Evolutionary conservation across 1,140 invertebrate genomes (phyloP), one percentile per base, ranked within the genome.

Genomic region (Leptestheria dahalacensis): DNA sequence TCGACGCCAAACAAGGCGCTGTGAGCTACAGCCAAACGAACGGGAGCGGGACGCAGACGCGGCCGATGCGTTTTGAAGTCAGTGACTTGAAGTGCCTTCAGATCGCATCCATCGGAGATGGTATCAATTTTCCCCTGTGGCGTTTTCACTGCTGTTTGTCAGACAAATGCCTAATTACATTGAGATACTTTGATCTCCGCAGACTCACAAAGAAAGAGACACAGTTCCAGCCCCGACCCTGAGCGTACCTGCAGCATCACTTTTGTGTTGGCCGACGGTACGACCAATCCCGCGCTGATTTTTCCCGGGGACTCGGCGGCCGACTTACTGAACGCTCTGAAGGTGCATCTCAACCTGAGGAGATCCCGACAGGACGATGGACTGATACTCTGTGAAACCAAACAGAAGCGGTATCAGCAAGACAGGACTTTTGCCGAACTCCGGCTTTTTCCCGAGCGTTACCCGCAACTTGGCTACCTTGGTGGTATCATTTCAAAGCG

Each of bases 271-370:
- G 81, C 84, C 66, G 83, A 86, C 67, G 82, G 83, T 11, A 79
- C 83, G 0, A 79, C 81, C 60, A 82, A 86, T 64, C 84, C 83
- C 62, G 82, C 83, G 15, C 83, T 88, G 66, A 84, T 89, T 66
- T 94, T 94, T 72, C 86, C 91, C 69, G 79, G 86, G 66, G 86
- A 84, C 10, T 89, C 89, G 64, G 86, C 85, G 6, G 83, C 88
- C 66, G 79, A 80, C 61, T 85, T 94, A 67, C 73, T 91, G 9
- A 77, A 78, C 59, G 69, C 73, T 33, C 61, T 78, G 21, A 69
- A 72, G 60, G 69, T 69, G 58, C 74, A 70, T 63, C 61, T 75
- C n/a, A 65, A 64, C 29, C 71, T 78, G 26, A 72, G 70, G 65
- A 57, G 53, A 24, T 54, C 60, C 49, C 54, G 20, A 41, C 48